Percentiles rank a stretch among this genome's conserved stretches.
Evolutionary conservation across 2,888 invertebrate genomes (phyloP).

Genomic region (Tiliacea citrago): DNA sequence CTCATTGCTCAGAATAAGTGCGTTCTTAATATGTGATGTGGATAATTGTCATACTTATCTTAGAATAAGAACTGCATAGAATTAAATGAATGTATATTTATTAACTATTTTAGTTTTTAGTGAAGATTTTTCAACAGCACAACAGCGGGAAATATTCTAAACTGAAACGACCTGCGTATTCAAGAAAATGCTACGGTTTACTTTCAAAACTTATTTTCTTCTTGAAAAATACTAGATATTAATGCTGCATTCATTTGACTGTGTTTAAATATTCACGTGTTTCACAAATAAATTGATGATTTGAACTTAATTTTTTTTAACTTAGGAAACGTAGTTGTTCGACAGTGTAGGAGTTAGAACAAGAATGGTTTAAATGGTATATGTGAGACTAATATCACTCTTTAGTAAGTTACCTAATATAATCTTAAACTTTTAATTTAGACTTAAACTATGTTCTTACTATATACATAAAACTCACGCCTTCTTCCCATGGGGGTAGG

Average conservation of each 20-base stretch:
- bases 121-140: background rate
- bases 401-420: background rate
- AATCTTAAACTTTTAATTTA: background rate
- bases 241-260: background rate
- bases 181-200: background rate
- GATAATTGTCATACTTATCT: conserved; percentile 89
- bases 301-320: background rate
- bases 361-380: background rate
- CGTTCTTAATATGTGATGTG: conserved; percentile 87
- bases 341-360: background rate
- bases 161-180: background rate
- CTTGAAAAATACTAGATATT: background rate
- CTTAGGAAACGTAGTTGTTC: background rate
- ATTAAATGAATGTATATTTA: conserved; percentile 37
- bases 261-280: background rate
- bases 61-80: conserved; percentile 77
- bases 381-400: background rate
- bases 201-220: background rate
- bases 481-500: no score
- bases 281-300: background rate
- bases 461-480: no score
- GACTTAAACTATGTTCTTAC: no score
- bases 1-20: conserved; percentile 89
- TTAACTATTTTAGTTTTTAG: background rate
- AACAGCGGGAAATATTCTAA: background rate